Percentiles rank a stretch among this genome's conserved stretches.
Conservation (phyloP, 2,797 vertebrate genomes). For the Thamnophis elegans region DNA sequence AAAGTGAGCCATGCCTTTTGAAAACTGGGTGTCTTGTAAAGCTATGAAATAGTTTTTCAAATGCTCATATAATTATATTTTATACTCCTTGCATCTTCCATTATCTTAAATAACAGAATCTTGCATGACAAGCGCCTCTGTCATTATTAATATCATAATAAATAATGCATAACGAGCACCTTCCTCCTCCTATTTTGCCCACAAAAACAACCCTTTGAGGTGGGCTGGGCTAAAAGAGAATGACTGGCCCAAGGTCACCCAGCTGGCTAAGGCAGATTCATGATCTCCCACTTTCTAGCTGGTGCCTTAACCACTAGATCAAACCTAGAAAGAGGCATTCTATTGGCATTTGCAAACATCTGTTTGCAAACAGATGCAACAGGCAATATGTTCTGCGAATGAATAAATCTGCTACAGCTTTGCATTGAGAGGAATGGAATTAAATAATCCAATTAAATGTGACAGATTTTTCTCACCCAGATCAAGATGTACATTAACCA, state of each 20-base stretch:
- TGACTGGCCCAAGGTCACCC: background rate
- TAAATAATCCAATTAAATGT: background rate
- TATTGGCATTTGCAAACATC: background rate
- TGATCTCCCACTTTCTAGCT: background rate
- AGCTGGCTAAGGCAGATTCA: background rate
- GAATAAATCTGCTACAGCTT: background rate
- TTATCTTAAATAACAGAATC: background rate
- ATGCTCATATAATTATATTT: background rate
- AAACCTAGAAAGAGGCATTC: background rate
- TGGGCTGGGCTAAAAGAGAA: background rate
- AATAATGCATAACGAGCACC: background rate
- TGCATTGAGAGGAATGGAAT: background rate
- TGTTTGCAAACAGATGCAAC: background rate
- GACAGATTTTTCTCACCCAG: background rate
- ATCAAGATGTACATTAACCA: background rate
- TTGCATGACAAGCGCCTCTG: background rate
- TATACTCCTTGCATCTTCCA: background rate
- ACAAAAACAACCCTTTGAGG: background rate
- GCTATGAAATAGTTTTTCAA: background rate
- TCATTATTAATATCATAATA: background rate
- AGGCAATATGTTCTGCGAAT: background rate
- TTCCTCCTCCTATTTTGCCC: background rate
- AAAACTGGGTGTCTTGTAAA: background rate
- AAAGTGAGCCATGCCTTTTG: background rate
- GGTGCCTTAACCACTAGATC: background rate